phyloP scores from a whole-genome alignment of 1,140 invertebrate species.

The Bombus pyrosoma region DNA sequence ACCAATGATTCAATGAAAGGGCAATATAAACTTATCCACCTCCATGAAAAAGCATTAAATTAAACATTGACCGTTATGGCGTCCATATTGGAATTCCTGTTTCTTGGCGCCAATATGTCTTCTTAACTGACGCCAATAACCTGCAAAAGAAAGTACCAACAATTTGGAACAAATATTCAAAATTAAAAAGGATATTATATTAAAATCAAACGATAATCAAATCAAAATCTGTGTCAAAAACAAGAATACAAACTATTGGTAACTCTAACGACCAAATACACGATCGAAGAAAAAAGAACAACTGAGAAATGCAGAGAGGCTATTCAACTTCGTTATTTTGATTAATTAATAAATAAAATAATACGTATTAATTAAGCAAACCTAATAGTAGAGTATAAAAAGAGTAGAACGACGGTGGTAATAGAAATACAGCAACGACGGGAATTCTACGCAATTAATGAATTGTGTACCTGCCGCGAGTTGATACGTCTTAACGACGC shows the following conservation, averaged over 20 bases:
- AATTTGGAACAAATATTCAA: not conserved
- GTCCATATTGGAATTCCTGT: not conserved
- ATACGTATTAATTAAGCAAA: not conserved
- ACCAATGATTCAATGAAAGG: too few species aligned
- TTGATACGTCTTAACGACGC: not conserved
- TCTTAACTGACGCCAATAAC: not conserved
- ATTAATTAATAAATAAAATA: not conserved
- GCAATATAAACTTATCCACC: too few species aligned
- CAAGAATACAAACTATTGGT: not conserved
- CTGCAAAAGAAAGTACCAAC: not conserved
- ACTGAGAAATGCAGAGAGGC: accelerated
- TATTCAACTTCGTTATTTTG: not conserved
- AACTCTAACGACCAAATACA: not conserved
- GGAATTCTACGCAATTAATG: not conserved
- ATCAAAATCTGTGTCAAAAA: not conserved
- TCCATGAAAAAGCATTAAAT: not conserved
- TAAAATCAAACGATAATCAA: not conserved
- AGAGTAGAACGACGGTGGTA: not conserved
- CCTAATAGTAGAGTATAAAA: not conserved
- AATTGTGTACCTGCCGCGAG: not conserved
- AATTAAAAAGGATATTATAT: not conserved
- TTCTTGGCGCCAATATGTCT: not conserved
- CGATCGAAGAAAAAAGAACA: not conserved
- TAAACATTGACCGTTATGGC: not conserved
- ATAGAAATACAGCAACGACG: not conserved